These are phyloP conservation scores for Drosophila albomicans DNA, from an alignment of 1,140 invertebrate genomes.

Conservation along the genomic window DNA sequence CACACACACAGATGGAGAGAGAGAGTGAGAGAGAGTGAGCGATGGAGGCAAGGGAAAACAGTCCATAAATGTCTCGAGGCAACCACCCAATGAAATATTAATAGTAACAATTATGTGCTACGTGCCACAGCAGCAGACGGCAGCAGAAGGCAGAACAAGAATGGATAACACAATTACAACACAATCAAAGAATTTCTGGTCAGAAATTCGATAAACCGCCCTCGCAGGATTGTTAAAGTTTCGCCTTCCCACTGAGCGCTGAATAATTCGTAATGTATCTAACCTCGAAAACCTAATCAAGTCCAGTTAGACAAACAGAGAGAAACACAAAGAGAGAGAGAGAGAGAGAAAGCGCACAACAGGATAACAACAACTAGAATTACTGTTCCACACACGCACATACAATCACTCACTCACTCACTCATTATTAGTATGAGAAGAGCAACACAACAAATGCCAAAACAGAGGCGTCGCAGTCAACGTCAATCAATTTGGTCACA, in stretches of 20 bases:
- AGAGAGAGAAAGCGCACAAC: conserved; percentile 20
- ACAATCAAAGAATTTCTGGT: conserved; percentile 68
- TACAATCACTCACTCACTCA: conserved; percentile 8
- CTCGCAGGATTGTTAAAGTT: conserved; percentile 25
- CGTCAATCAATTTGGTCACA: conserved; percentile 63
- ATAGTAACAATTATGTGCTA: conserved; percentile 79
- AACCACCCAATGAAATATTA: conserved; percentile 80
- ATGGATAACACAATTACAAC: conserved; percentile 71
- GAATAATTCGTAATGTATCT: conserved; percentile 80
- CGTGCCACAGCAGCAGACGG: conserved; percentile 40
- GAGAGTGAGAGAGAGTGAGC: not conserved
- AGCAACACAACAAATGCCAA: conserved; percentile 21
- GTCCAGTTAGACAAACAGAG: conserved; percentile 74
- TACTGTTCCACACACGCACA: conserved; percentile 36
- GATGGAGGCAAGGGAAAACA: conserved; percentile 39
- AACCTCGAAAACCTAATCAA: conserved; percentile 81
- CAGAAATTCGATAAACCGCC: conserved; percentile 51
- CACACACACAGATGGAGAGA: not conserved
- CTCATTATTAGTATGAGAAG: not conserved
- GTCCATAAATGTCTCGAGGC: conserved; percentile 62
- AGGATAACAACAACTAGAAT: conserved; percentile 55
- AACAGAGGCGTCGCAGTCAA: conserved; percentile 41
- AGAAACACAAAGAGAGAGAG: not conserved
- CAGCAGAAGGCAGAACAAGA: conserved; percentile 31
- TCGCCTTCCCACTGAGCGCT: conserved; percentile 43